Percentiles rank a stretch among this genome's conserved stretches.
These are phyloP conservation scores for Diplogasteroides magnus DNA, from an alignment of 1,140 invertebrate genomes.

Conservation along the genomic window DNA sequence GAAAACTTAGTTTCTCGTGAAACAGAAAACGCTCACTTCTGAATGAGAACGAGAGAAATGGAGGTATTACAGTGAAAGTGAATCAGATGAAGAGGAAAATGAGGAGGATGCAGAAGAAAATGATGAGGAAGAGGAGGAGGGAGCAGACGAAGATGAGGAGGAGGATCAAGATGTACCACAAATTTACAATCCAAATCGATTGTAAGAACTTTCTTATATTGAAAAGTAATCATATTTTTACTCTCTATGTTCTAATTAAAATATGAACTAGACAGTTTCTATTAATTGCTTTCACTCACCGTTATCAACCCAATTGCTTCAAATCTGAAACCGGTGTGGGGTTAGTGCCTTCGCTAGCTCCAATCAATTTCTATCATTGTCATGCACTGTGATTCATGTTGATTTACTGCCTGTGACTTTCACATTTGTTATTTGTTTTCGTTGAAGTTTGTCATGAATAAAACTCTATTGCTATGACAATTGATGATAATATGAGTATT, in stretches of 20 bases:
- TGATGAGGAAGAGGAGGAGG: conserved; percentile 7
- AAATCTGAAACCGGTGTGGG: not conserved
- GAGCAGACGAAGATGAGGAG: conserved; percentile 2
- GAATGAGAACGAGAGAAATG: not conserved
- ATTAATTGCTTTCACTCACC: too few relatives aligned
- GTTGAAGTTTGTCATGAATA: too few relatives aligned
- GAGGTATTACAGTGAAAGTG: conserved; percentile 25
- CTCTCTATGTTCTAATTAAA: not conserved
- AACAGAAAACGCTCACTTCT: not conserved
- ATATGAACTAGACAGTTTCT: too few relatives aligned
- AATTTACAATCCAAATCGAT: not conserved
- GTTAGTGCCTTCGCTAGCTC: not conserved
- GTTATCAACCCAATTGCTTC: not conserved
- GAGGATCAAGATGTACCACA: conserved; percentile 27
- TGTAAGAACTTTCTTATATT: not conserved
- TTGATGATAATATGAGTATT: too few relatives aligned
- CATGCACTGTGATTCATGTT: too few relatives aligned
- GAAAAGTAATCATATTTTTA: not conserved
- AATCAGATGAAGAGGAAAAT: conserved; percentile 14
- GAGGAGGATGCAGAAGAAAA: conserved; percentile 6
- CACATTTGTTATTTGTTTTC: too few relatives aligned
- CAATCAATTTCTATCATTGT: not conserved
- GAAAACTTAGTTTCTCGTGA: not conserved
- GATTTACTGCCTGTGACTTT: too few relatives aligned
- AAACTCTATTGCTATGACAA: too few relatives aligned